A percentile compares a stretch with the other conserved stretches of the same genome.
Evolutionary conservation across 2,113 vertebrate species (phyloP).

Genomic region (Menidia beryllina): DNA sequence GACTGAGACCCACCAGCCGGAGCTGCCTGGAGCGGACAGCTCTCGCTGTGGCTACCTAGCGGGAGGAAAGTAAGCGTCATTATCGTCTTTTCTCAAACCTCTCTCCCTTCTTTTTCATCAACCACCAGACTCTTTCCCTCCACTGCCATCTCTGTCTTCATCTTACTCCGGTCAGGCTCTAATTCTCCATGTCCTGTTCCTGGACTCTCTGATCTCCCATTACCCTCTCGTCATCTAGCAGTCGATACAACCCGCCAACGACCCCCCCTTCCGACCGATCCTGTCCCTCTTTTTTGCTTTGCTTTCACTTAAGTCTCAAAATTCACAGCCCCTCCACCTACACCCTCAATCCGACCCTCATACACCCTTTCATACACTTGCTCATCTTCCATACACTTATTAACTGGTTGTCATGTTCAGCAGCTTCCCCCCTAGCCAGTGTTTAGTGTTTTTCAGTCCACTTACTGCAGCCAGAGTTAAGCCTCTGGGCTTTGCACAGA

Average conservation of each 20-base stretch:
- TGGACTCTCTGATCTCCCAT: conserved; percentile 62
- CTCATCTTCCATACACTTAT: conserved; percentile 69
- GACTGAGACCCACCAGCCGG: conserved; percentile 41
- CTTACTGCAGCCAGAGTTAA: conserved; percentile 69
- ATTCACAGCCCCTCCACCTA: conserved; percentile 36
- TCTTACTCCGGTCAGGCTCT: conserved; percentile 53
- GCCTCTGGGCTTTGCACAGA: conserved; percentile 72
- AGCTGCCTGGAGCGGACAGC: conserved; percentile 61
- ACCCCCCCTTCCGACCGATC: conserved; percentile 7
- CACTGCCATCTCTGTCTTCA: conserved; percentile 39
- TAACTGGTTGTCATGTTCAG: conserved; percentile 78
- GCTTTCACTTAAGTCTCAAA: conserved; percentile 53
- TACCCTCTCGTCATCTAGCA: conserved; percentile 62
- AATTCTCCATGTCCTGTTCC: conserved; percentile 52
- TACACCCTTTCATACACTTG: conserved; percentile 31
- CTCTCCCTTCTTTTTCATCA: conserved; percentile 19
- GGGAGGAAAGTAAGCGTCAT: conserved; percentile 64
- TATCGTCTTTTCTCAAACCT: conserved; percentile 49
- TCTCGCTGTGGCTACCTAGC: conserved; percentile 46
- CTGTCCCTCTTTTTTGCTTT: conserved; percentile 1
- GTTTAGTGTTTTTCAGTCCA: conserved; percentile 75
- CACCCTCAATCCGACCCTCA: no score
- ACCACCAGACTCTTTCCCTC: conserved; percentile 5
- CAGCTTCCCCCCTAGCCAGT: conserved; percentile 64
- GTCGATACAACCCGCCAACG: conserved; percentile 49